phyloP scores from a whole-genome alignment of 2,888 invertebrate genomes.

The Xylota sylvarum region DNA sequence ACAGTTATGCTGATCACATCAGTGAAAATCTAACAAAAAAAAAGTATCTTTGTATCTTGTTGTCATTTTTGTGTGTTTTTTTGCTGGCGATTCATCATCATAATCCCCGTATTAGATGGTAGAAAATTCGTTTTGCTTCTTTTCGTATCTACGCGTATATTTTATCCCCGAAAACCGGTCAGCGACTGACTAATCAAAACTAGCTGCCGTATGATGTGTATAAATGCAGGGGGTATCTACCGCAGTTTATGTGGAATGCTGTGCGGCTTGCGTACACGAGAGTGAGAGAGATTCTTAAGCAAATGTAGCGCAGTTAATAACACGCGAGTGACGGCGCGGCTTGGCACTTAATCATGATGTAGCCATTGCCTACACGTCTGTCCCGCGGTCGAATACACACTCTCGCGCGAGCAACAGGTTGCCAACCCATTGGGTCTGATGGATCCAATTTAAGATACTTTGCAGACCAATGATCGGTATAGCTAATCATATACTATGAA shows the following conservation, averaged over 20 bases:
- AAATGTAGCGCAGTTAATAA: conserved; percentile 64
- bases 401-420: conserved; percentile 44
- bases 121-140: conserved; percentile 31
- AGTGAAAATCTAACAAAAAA: conserved; percentile 13
- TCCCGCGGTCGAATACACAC: background rate
- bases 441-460: conserved; percentile 66
- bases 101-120: conserved; percentile 44
- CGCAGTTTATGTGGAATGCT: conserved; percentile 33
- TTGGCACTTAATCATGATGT: conserved; percentile 68
- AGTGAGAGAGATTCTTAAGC: conserved; percentile 30
- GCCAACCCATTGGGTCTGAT: conserved; percentile 39
- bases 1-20: conserved; percentile 38
- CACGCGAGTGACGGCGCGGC: conserved; percentile 47
- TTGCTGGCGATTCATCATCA: conserved; percentile 58
- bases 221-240: background rate
- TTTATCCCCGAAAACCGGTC: conserved; percentile 55
- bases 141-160: conserved; percentile 24
- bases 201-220: conserved; percentile 13
- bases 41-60: conserved; percentile 30
- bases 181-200: background rate
- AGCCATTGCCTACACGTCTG: conserved; percentile 60
- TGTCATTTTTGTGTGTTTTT: background rate
- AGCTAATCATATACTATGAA: conserved; percentile 63
- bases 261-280: conserved; percentile 15
- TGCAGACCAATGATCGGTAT: conserved; percentile 4